A percentile compares a stretch with the other conserved stretches of the same genome.
These are phyloP conservation scores for Carterocephalus palaemon DNA, from an alignment of 2,888 invertebrate species.

Conservation along the genomic window DNA sequence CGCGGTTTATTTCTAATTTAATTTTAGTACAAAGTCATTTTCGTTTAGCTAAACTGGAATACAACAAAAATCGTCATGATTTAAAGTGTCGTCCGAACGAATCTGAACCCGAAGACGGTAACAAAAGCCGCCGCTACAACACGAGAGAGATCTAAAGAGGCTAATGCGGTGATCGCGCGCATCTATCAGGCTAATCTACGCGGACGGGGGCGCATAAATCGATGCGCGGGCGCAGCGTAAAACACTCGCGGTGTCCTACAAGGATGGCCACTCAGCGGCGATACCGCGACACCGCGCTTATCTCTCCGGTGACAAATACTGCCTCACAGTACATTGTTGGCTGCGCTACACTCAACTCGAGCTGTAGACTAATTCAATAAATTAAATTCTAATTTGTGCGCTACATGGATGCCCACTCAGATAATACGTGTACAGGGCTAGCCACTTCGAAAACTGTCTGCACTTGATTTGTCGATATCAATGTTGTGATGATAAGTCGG, in stretches of 20 bases:
- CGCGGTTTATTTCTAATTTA: too few relatives aligned
- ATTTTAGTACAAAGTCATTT: too few relatives aligned
- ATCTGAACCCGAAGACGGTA: background rate
- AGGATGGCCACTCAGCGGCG: constrained; percentile 45
- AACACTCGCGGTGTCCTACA: constrained; percentile 42
- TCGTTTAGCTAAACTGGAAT: background rate
- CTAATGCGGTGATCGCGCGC: constrained; percentile 29
- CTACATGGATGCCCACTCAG: constrained; percentile 33
- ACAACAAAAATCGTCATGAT: constrained; percentile 1
- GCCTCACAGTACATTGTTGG: constrained; percentile 2
- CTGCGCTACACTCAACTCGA: background rate
- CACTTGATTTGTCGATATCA: too few relatives aligned
- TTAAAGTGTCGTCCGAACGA: background rate
- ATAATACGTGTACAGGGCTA: constrained; percentile 26
- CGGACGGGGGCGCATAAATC: constrained; percentile 51
- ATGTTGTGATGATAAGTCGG: too few relatives aligned
- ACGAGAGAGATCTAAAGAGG: constrained; percentile 26
- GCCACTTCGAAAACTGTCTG: too few relatives aligned
- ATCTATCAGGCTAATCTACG: constrained; percentile 59
- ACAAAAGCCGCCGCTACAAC: constrained; percentile 18
- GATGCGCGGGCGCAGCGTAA: constrained; percentile 46
- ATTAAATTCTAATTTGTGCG: constrained; percentile 26
- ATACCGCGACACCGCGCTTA: constrained; percentile 40
- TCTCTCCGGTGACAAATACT: constrained; percentile 45
- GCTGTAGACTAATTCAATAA: constrained; percentile 16